Evolutionary conservation across 2,797 vertebrate species (phyloP), one percentile per base, ranked within the genome.

Genomic region (Hydrolagus colliei): DNA sequence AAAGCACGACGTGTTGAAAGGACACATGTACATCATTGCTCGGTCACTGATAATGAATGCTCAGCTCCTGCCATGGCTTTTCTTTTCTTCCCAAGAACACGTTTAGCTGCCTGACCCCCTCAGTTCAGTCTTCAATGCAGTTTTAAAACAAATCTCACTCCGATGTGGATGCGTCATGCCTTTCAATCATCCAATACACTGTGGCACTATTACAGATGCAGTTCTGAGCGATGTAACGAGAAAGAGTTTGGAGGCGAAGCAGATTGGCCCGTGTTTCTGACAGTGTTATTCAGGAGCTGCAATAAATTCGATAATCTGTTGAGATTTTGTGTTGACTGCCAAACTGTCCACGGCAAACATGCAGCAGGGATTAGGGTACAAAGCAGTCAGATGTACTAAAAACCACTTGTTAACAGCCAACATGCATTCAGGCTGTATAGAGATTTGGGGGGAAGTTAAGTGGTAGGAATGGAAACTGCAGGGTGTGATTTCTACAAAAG

Each of bases 341-440:
- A 20, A 86, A 86, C 72, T 27, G 72, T 73, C 32, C 72, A 86
- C 62, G 13, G 85, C 62, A 35, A 73, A 87, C 90, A 92, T 89
- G 93, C 90, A 92, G 94, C 95, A 93, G 94, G 94, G 94, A 95
- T 93, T 92, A 95, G 92, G 71, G 92, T 92, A 95, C 92, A 94
- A 93, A 93, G 90, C 95, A 95, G 95, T 94, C 93, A 93, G 95
- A 92, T 92, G 90, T 93, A 95, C 93, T 94, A 94, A 94, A 95
- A 96, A 95, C 92, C 94, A 94, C 92, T 94, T 94, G 92, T 93
- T 94, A 94, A 95, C 93, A 92, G 94, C 93, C 93, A 94, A 96
- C 96, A 96, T 97, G 96, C 96, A 96, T 95, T 95, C 92, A 95
- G 95, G 95, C 95, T 95, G 94, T 90, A 91, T 94, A 90, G 85